phyloP scores from a whole-genome alignment of 2,888 invertebrate genomes.

The Blastobasis lacticolella region DNA sequence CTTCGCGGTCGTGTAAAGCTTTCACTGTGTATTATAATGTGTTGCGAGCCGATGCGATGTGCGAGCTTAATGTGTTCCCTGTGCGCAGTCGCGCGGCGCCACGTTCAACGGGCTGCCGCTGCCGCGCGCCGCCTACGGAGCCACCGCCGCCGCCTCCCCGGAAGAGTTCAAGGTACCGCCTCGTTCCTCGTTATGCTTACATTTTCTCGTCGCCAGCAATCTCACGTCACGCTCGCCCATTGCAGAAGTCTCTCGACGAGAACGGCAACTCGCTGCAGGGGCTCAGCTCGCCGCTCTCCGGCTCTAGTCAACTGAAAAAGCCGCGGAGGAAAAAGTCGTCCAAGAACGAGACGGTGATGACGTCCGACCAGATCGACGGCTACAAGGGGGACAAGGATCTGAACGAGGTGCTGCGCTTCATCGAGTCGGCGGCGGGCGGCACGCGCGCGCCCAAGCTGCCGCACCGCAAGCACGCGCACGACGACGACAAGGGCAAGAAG shows the following conservation, averaged over 20 bases:
- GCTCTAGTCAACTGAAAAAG: conserved; percentile 71
- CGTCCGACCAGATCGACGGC: conserved; percentile 81
- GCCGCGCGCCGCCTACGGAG: conserved; percentile 47
- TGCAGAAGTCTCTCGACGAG: conserved; percentile 83
- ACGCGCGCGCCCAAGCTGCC: conserved; percentile 45
- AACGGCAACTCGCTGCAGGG: conserved; percentile 84
- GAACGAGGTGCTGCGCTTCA: conserved; percentile 84
- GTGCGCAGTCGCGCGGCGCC: conserved; percentile 50
- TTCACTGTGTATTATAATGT: no score
- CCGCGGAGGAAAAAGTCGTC: conserved; percentile 75
- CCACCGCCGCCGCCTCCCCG: conserved; percentile 31
- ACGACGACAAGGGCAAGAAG: conserved; percentile 58
- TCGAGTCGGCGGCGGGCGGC: conserved; percentile 76
- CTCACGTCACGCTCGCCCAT: conserved; percentile 19
- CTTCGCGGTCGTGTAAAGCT: not conserved
- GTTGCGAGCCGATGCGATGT: not conserved
- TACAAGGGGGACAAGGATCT: conserved; percentile 86
- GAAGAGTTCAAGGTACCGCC: conserved; percentile 55
- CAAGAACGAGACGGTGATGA: conserved; percentile 73
- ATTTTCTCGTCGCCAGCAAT: not conserved
- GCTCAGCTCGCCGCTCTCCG: conserved; percentile 61
- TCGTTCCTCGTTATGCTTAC: not conserved
- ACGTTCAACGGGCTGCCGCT: conserved; percentile 55
- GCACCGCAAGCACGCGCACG: conserved; percentile 55
- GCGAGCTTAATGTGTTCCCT: conserved; percentile 15